Evolutionary conservation across 2,888 invertebrate species (phyloP), one percentile per base, ranked within the genome.

Genomic region (Macrosoma leucophasiata): DNA sequence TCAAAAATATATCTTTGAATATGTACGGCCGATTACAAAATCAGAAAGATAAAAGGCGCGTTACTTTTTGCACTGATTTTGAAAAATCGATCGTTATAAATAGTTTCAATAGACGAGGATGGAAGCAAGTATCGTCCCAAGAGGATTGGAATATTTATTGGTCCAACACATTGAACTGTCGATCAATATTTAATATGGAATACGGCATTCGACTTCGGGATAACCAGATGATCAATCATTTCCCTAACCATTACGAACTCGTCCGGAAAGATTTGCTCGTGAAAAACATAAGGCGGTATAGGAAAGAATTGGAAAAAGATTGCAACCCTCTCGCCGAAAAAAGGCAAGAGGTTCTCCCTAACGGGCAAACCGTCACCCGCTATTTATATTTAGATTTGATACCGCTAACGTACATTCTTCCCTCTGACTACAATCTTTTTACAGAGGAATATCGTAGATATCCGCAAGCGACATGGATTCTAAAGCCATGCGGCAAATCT

Each of bases 101-200:
- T 51, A 97, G 96, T 75, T 97, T 97, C 63, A 95, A 96, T 52
- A 93, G 95, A 56, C 87, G 96, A 31, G 95, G 95, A 7, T 97
- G 97, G 97, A 75, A 86, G 5, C 92, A 93, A 69, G 96, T 79
- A 3, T 89, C 90, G 0, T 91, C 94, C 0, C 95, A 96, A 50
- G 96, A 96, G 58, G 95, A 96, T 54, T 97, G 97, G 97, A 96
- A 97, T 69, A 91, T 97, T 62, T 97, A 97, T 69, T 97, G 97
- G 96, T 94, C 96, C 2, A 93, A 92, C 36, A 95, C 96, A 1
- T 91, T 91, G 58, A 96, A 94, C n/a, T 95, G 96, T 53, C 87
- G 96, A 36, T 94, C 89, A 57, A 89, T 97, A 41, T 97, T 97
- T 64, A 95, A 95, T 60, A 91, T 95, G 8, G 97, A 97, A 59